These are phyloP conservation scores for Maconellicoccus hirsutus DNA, from an alignment of 1,140 invertebrate genomes.

Conservation along the genomic window DNA sequence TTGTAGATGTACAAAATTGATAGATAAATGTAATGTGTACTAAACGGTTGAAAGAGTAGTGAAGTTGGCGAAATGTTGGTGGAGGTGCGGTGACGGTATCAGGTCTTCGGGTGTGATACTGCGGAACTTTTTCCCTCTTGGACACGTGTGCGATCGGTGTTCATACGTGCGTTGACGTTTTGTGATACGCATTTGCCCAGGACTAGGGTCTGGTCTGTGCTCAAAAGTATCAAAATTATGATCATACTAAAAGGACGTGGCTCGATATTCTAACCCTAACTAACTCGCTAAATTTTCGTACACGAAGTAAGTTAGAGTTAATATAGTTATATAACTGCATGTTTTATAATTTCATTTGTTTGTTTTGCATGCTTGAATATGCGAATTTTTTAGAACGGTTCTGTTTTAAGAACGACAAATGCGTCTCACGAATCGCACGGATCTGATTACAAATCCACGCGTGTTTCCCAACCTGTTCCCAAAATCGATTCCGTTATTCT, in stretches of 20 bases:
- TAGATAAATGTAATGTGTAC: no score
- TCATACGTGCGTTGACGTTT: neutral
- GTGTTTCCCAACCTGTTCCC: neutral
- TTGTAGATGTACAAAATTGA: no score
- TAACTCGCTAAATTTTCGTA: neutral
- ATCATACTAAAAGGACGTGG: neutral
- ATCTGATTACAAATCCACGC: neutral
- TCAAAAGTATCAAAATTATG: neutral
- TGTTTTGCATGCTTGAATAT: slow-evolving; percentile 20
- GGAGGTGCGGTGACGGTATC: neutral
- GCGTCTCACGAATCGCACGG: neutral
- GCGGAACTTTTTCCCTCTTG: no score
- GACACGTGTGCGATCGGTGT: neutral
- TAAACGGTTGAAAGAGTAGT: neutral
- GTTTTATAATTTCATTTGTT: slow-evolving; percentile 19
- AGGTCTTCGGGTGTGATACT: no score
- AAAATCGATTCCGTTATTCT: neutral
- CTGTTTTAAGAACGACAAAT: slow-evolving; percentile 1
- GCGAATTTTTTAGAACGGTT: slow-evolving; percentile 15
- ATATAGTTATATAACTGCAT: neutral
- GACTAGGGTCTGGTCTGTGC: no score
- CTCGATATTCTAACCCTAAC: neutral
- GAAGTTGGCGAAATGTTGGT: neutral
- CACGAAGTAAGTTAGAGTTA: neutral
- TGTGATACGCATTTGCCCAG: neutral